Base-by-base conservation (phyloP, 2,888 invertebrate species). In the Thymelicus acteon region DNA sequence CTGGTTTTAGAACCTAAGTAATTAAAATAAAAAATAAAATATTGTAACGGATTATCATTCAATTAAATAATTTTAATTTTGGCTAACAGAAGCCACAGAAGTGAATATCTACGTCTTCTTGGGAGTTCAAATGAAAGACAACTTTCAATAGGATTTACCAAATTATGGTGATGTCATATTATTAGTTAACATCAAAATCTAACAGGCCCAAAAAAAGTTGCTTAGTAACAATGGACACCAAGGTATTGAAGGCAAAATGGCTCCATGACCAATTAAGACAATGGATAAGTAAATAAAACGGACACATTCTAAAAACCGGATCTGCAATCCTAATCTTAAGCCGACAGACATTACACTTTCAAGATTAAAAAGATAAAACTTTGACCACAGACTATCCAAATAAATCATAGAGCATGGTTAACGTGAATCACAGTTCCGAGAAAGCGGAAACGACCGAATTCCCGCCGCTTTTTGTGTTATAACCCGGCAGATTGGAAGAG, bases 401-500 rank as follows among this genome's bases (percentile, higher is more conserved):
- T 89, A 91, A 91, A 90, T 92, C 90, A 89, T 91, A 88, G 76
- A 79, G 86, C 86, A 85, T 84, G 88, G 89, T 88, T 88, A 86
- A 89, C 82, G 85, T 92, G 92, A 92, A 87, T 92, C 92, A 92
- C 87, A 77, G 85, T 91, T 90, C 90, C 87, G 85, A 89, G 92
- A 91, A 91, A 91, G 88, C 92, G 92, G 92, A 92, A 92, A 91
- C 91, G 85, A 86, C 89, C 82, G 83, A 91, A 92, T 91, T 90
- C 90, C 89, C 81, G 76, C 79, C 86, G 80, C 79, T 90, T 90
- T 89, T 90, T 88, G 84, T 85, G 77, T 75, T 86, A 82, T 85
- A 85, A 88, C 75, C 85, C 88, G 85, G 78, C 86, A 71, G 79
- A 85, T 44, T 65, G 19, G 4, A 40, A 64, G 39, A 70, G 63